A percentile compares a stretch with the other conserved stretches of the same genome.
Evolutionary conservation across 2,888 invertebrate genomes (phyloP).

Genomic region (Deladenus siricidicola): DNA sequence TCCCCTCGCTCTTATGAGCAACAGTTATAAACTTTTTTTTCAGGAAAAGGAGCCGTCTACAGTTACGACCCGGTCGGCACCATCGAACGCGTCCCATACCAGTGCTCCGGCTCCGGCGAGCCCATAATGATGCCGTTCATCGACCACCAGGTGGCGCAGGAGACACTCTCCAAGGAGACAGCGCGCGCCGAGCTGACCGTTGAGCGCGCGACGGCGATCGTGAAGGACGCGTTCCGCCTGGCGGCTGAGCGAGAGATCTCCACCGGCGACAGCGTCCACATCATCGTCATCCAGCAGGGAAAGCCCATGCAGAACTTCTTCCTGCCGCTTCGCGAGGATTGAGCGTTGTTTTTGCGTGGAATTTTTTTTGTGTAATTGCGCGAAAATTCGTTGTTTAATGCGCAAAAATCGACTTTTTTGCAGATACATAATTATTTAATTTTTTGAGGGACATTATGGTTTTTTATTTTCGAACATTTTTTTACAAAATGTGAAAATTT

Average conservation of each 20-base stretch:
- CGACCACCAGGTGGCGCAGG: slow-evolving; percentile 75
- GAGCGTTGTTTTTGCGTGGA: too few relatives aligned
- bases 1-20: neutral
- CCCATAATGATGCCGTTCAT: slow-evolving; percentile 79
- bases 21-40: neutral
- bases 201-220: slow-evolving; percentile 73
- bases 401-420: slow-evolving; percentile 2
- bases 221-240: slow-evolving; percentile 92
- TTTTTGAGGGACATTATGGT: neutral
- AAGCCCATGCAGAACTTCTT: slow-evolving; percentile 37
- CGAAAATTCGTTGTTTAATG: neutral
- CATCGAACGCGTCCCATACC: slow-evolving; percentile 73
- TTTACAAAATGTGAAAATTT: neutral
- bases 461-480: neutral
- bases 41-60: slow-evolving; percentile 80
- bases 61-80: slow-evolving; percentile 96
- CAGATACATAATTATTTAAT: slow-evolving; percentile 3
- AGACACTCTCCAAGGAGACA: slow-evolving; percentile 69
- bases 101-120: slow-evolving; percentile 78
- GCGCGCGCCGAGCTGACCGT: slow-evolving; percentile 62
- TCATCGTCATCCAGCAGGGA: slow-evolving; percentile 44
- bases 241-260: slow-evolving; percentile 96
- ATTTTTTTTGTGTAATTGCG: too few relatives aligned
- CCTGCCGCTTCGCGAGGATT: slow-evolving; percentile 48
- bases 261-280: slow-evolving; percentile 61